Evolutionary conservation across 1,140 invertebrate species (phyloP).

Genomic region (Aphelinus atriplicis): DNA sequence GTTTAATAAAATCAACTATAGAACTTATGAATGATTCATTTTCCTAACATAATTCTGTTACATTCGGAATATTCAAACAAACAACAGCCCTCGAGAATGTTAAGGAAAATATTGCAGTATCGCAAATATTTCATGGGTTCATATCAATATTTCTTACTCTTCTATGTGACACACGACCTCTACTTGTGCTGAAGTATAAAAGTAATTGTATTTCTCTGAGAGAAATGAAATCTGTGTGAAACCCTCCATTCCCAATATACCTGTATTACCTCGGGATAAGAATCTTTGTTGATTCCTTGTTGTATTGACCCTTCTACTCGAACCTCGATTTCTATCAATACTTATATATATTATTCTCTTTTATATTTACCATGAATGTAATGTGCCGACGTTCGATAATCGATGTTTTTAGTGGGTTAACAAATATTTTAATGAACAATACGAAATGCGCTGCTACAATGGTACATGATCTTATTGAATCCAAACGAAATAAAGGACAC

Average conservation of each 20-base stretch:
- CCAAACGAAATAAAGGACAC: slow-evolving; percentile 4
- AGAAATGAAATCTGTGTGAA: neutral
- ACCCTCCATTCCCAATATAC: slow-evolving; percentile 17
- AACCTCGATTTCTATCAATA: slow-evolving; percentile 38
- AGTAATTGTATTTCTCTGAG: too few relatives aligned
- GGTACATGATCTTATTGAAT: slow-evolving; percentile 59
- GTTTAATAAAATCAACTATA: too few relatives aligned
- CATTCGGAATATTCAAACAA: too few relatives aligned
- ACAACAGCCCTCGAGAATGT: too few relatives aligned
- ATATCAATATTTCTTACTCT: too few relatives aligned
- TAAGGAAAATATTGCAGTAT: too few relatives aligned
- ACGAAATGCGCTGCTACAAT: slow-evolving; percentile 57
- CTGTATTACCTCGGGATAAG: slow-evolving; percentile 46
- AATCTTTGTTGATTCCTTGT: slow-evolving; percentile 53
- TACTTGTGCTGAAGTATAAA: too few relatives aligned
- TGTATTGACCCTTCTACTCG: slow-evolving; percentile 45
- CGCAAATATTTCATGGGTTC: too few relatives aligned
- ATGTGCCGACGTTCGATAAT: slow-evolving; percentile 57
- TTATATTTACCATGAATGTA: slow-evolving; percentile 39
- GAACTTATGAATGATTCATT: too few relatives aligned
- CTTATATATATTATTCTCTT: slow-evolving; percentile 46
- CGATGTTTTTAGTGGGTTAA: slow-evolving; percentile 52
- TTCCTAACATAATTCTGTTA: too few relatives aligned
- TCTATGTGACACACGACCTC: too few relatives aligned
- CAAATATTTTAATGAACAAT: slow-evolving; percentile 36